Base-by-base conservation (phyloP, 2,113 vertebrate genomes). In the Puntigrus tetrazona region DNA sequence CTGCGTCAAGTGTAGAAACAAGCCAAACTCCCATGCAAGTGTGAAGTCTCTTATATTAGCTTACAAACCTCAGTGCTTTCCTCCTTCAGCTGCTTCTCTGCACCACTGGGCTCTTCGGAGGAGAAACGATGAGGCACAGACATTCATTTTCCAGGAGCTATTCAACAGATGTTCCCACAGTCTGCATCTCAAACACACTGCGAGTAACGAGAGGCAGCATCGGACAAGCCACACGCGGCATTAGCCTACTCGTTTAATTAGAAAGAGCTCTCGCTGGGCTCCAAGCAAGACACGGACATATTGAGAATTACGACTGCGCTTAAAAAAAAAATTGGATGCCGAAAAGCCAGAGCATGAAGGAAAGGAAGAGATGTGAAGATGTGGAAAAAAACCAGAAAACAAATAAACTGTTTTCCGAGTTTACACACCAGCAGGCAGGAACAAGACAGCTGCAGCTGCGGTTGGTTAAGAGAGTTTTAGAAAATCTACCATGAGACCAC, bases 11-110 rank as follows among this genome's bases (percentile, higher is more conserved):
- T 41, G 31, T 47, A 70, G 29, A 27, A 47, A n/a, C 75, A 78
- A 63, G 27, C 61, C 27, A 38, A 86, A 34, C 81, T 79, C 73
- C 31, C 55, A 86, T 11, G 52, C 31, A 88, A 43, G 84, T 50
- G 61, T 83, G 79, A 88, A 84, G 78, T 88, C 50, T 63, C 76
- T 50, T 82, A 59, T 57, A 86, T 78, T 77, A 85, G 84, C 75
- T 65, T 57, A 50, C 36, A 31, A 72, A 41, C 73, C 41, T 82
- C 47, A 45, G 43, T 10, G 38, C 34, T 27, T 77, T 69, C 57
- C 61, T 38, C 36, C 72, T 47, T 55, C 63, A 38, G 57, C 43
- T 61, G 25, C 25, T 18, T 78, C 75, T 76, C 61, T 72, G 41
- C 57, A 82, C 59, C 63, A 27, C 59, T 45, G 2, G 31, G 57